Conservation (phyloP, 2,888 invertebrate species). For the Machimus rusticus region DNA sequence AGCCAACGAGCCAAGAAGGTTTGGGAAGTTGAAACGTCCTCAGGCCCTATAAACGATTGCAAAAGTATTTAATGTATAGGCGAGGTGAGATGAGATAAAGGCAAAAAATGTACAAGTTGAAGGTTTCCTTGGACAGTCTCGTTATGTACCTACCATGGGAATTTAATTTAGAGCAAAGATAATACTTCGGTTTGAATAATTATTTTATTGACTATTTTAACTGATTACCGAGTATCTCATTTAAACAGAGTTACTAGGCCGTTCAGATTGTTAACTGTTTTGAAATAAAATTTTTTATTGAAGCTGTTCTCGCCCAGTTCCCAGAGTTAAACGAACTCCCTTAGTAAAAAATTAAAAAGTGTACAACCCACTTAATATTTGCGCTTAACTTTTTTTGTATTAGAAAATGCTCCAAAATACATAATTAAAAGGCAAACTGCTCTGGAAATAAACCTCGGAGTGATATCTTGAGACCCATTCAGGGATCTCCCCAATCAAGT, state of each 20-base stretch:
- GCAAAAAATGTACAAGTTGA: neutral
- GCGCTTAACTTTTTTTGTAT: neutral
- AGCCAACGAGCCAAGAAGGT: neutral
- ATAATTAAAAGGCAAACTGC: neutral
- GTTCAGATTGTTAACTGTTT: neutral
- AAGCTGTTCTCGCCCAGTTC: neutral
- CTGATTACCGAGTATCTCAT: neutral
- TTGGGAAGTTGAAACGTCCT: neutral
- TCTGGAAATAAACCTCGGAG: neutral
- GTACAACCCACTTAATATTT: neutral
- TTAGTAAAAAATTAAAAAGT: neutral
- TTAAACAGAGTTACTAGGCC: neutral
- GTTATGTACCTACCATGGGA: neutral
- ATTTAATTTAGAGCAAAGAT: neutral
- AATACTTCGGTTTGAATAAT: neutral
- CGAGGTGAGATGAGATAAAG: slow-evolving; percentile 25
- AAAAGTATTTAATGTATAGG: slow-evolving; percentile 35
- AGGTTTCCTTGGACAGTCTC: neutral
- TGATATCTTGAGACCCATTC: neutral
- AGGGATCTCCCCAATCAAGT: neutral
- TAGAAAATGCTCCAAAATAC: neutral
- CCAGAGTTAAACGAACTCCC: neutral
- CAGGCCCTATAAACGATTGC: slow-evolving; percentile 22
- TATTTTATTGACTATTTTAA: neutral
- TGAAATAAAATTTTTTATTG: neutral